Conservation (phyloP, 2,888 invertebrate genomes). For the Hetaerina titia region DNA sequence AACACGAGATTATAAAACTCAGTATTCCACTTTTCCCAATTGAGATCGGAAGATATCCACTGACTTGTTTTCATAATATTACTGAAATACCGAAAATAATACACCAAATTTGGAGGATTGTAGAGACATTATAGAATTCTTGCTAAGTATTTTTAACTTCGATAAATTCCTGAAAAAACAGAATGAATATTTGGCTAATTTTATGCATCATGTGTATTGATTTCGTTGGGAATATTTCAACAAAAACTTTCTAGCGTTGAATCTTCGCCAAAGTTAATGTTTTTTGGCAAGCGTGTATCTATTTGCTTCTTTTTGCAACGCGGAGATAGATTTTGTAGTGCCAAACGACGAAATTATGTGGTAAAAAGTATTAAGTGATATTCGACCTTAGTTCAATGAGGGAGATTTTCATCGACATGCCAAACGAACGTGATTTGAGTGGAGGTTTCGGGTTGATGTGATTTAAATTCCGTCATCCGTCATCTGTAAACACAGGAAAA, state of each 20-base stretch:
- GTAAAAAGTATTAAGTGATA: not conserved
- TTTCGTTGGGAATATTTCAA: not conserved
- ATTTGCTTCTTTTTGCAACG: no score
- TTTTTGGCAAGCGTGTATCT: no score
- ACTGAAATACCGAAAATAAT: no score
- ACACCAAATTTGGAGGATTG: no score
- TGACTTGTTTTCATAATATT: no score
- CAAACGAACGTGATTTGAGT: not conserved
- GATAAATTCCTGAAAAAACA: no score
- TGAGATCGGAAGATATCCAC: no score
- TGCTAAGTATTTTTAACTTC: no score
- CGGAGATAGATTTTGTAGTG: not conserved
- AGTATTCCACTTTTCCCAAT: no score
- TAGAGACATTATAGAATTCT: no score
- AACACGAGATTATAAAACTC: no score
- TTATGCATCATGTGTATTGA: not conserved
- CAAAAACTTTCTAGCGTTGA: not conserved
- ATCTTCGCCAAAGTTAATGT: not conserved
- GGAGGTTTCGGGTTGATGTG: not conserved
- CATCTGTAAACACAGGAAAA: slow-evolving; percentile 31
- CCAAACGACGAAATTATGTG: not conserved
- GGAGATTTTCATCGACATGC: not conserved
- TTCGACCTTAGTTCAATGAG: not conserved
- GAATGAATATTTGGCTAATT: no score
- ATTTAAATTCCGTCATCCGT: slow-evolving; percentile 23